A percentile compares a stretch with the other conserved stretches of the same genome.
These are phyloP conservation scores for Platycnemis pennipes DNA, from an alignment of 2,888 invertebrate species.

Conservation along the genomic window DNA sequence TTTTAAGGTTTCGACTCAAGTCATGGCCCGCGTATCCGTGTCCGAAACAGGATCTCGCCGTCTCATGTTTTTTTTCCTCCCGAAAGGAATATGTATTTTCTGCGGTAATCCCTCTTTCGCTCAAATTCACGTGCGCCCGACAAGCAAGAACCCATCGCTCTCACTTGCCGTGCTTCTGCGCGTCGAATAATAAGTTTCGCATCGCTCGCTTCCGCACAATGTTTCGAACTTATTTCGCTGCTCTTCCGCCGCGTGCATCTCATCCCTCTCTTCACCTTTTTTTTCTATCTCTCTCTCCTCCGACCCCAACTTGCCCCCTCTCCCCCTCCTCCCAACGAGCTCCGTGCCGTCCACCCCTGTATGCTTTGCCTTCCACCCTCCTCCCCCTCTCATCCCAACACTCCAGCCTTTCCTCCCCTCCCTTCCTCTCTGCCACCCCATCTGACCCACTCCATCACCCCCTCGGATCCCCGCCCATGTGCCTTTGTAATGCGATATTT, in stretches of 20 bases:
- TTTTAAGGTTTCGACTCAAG: too few relatives aligned
- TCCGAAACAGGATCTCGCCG: too few relatives aligned
- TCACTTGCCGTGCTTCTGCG: too few relatives aligned
- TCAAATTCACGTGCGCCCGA: too few relatives aligned
- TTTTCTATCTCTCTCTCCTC: neutral
- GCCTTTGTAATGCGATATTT: constrained; percentile 9
- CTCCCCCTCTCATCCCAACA: neutral
- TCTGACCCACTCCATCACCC: constrained; percentile 9
- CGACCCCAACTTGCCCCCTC: neutral
- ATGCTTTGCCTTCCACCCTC: neutral
- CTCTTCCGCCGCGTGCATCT: neutral
- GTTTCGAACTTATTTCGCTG: neutral
- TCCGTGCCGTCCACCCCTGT: neutral
- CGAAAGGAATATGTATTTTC: too few relatives aligned
- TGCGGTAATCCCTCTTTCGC: too few relatives aligned
- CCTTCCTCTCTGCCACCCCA: neutral
- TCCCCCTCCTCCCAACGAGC: neutral
- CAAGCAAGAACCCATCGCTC: too few relatives aligned
- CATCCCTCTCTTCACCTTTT: neutral
- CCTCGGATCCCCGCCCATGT: neutral
- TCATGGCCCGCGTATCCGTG: too few relatives aligned
- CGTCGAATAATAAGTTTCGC: too few relatives aligned
- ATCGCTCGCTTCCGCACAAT: neutral
- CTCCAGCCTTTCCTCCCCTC: neutral
- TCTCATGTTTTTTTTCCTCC: too few relatives aligned